Evolutionary conservation across 2,797 vertebrate species (phyloP).

Genomic region (Chrosomus eos): DNA sequence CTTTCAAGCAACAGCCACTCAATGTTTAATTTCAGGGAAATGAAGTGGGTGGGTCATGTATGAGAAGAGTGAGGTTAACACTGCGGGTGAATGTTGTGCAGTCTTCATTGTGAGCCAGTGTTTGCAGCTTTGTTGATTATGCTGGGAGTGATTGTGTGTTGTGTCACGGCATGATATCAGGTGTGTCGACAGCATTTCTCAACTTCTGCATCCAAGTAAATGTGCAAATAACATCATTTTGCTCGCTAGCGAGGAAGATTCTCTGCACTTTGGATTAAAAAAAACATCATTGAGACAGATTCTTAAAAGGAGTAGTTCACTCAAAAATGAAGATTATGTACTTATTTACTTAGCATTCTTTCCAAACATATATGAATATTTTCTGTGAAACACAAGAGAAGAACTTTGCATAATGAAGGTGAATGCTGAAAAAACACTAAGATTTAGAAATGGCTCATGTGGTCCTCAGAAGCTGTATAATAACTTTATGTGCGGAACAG

Average conservation of each 20-base stretch:
- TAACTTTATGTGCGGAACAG: background rate
- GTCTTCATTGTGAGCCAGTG: background rate
- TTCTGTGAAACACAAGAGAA: background rate
- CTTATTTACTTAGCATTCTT: background rate
- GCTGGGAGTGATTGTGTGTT: background rate
- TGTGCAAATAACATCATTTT: background rate
- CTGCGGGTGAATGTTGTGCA: background rate
- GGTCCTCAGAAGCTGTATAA: background rate
- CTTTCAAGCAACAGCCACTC: constrained; percentile 16
- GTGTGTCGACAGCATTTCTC: background rate
- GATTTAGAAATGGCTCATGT: no score
- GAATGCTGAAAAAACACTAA: background rate
- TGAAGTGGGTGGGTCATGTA: background rate
- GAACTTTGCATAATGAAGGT: background rate
- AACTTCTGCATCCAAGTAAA: background rate
- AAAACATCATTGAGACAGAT: background rate
- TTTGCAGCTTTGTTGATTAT: background rate
- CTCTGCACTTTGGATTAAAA: background rate
- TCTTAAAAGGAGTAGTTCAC: background rate
- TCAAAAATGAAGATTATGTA: background rate
- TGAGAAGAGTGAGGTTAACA: background rate
- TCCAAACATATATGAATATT: background rate
- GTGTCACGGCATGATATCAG: constrained; percentile 6
- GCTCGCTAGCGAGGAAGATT: background rate
- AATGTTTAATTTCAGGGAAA: constrained; percentile 2